Conservation (phyloP, 2,888 invertebrate genomes). For the Agonopterix heracliana region DNA sequence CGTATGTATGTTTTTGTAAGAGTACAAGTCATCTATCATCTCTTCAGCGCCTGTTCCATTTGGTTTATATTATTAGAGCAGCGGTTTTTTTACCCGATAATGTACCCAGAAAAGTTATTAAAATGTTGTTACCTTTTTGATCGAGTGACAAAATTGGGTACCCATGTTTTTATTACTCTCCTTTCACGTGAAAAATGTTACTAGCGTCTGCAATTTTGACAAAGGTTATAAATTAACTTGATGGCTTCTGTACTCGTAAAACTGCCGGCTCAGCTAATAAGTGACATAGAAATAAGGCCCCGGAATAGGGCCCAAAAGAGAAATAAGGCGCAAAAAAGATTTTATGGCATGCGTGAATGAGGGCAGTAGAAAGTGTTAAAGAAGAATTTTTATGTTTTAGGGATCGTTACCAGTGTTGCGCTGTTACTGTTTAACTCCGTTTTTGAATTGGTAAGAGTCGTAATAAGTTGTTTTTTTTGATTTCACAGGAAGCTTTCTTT, state of each 20-base stretch:
- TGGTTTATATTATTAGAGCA: too few species aligned
- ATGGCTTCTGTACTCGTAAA: slow-evolving; percentile 9
- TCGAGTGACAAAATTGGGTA: neutral
- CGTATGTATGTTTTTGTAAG: too few species aligned
- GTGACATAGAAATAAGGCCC: slow-evolving; percentile 9
- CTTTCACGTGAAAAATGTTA: neutral
- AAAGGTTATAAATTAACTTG: slow-evolving; percentile 9
- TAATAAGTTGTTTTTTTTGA: too few species aligned
- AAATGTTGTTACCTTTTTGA: too few species aligned
- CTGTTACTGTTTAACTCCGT: too few species aligned
- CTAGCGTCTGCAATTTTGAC: neutral
- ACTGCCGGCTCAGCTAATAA: slow-evolving; percentile 8
- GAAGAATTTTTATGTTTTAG: neutral
- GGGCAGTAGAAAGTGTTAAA: neutral
- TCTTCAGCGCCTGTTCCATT: too few species aligned
- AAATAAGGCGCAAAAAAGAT: slow-evolving; percentile 12
- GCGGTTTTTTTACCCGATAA: too few species aligned
- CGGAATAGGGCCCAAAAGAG: slow-evolving; percentile 7
- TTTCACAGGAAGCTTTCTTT: too few species aligned
- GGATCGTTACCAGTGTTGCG: too few species aligned
- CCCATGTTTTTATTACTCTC: neutral
- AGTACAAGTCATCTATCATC: too few species aligned
- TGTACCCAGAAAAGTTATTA: too few species aligned
- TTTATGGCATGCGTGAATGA: slow-evolving; percentile 4
- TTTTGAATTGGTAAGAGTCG: too few species aligned